Evolutionary conservation across 2,113 vertebrate species (phyloP), one percentile per base, ranked within the genome.

Genomic region (Strigops habroptila): DNA sequence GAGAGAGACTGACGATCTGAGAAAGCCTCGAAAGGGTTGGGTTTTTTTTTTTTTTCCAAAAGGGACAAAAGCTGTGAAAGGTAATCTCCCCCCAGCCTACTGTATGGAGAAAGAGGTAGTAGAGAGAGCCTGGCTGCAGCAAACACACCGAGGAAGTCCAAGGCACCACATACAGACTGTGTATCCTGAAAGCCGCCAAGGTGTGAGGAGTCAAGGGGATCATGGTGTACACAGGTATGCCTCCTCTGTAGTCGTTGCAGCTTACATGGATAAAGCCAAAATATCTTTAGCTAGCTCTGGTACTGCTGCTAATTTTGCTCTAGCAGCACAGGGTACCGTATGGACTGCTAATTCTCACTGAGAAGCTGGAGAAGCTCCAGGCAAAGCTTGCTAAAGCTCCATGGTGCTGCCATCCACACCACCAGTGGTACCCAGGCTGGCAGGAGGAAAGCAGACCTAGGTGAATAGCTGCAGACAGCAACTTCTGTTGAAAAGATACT

Each of bases 321-420:
- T 16, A 67, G 49, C 4, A 74, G 59, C 43, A 62, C 79, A 59
- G 70, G 17, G 71, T 74, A 83, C 22, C 0, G 1, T 49, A 77
- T 46, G 43, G 59, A 65, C 59, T 49, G 49, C 75, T 81, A 48
- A 82, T 75, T 93, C 46, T 88, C 69, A 46, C 55, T 9, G 46
- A 75, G 69, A 91, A 92, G 51, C 43, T 78, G 79, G 62, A 76
- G 71, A 76, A 88, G n/a, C 6, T 85, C 82, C 71, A 93, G 48
- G 39, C 25, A 77, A 68, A 83, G 37, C 63, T 59, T 39, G 49
- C 33, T 48, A 64, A 71, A 64, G 43, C 43, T 82, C 43, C 19
- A 0, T 0, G 0, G 30, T 64, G 60, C 30, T 88, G 53, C 41
- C 51, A 18, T 74, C 39, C 35, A 63, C n/a, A 55, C 6, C 12